Base-by-base conservation (phyloP, 2,888 invertebrate species). In the Agrotis exclamationis region DNA sequence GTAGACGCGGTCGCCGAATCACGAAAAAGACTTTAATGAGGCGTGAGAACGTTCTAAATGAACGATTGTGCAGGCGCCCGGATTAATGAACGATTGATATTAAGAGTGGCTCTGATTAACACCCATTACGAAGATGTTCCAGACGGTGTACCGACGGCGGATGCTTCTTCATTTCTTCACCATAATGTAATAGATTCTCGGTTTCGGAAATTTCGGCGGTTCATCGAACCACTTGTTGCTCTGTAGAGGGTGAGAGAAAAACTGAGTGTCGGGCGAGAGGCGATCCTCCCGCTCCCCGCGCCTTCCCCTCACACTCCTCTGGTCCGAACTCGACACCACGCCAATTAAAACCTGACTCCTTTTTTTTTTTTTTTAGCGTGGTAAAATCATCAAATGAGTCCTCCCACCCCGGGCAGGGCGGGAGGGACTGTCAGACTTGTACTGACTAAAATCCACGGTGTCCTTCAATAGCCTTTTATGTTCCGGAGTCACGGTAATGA, bases 11-110 rank as follows among this genome's bases (percentile, higher is more conserved):
- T 94, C 93, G 93, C 92, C 94, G 93, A 93, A 94, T 94, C 93
- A 94, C 95, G 94, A 92, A 95, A 95, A 96, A 96, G 94, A 95
- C 96, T 95, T 95, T 95, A 95, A 96, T 96, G 96, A 96, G 95
- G 90, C 95, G 96, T 96, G 96, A 95, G 96, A 96, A 95, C 92
- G 93, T 89, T 92, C 93, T 88, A 95, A 96, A 96, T 93, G 95
- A 96, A 92, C 94, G 95, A 95, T 95, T 96, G 96, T 96, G 89
- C 89, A 83, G 86, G 81, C 88, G 91, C 90, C 90, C 87, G 88
- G 86, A 92, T 94, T 96, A 95, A 96, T 95, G 93, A 96, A 93
- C 93, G 95, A 93, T 95, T 94, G 92, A 93, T 93, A 91, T 90
- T 92, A 91, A n/a, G 90, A 93, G 92, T 93, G 90, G 90, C 89